Base-by-base conservation (phyloP, 2,888 invertebrate species). In the Leucophenga montana region DNA sequence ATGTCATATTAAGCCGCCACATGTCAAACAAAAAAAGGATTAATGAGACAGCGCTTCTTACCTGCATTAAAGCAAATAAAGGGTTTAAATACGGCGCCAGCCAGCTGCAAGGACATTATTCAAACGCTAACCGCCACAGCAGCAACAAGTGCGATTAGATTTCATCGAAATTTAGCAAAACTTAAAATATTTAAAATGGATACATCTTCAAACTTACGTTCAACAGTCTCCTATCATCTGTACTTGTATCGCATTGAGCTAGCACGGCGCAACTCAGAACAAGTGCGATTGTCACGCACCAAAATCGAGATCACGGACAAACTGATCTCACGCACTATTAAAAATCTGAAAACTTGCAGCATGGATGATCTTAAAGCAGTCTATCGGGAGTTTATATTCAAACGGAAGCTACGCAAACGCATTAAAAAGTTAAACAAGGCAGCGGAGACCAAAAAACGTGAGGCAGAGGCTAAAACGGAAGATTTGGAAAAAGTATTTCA, bases 241-340 rank as follows among this genome's bases (percentile, higher is more conserved):
- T 83, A 83, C 64, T 53, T 79, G 31, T 82, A 82, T 18, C 82
- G 83, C 9, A 71, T 70, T 46, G 83, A 84, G 46, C 48, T 81
- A 72, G 72, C 77, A 0, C 68, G 83, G 3, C 73, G 82, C 22
- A 78, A 84, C 71, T 75, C 77, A 14, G 82, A 74, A 0, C 75
- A 74, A 67, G 54, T 84, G 75, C 69, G 78, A 0, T 66, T 82
- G 1, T 83, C 81, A 18, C 70, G 74, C 39, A 78, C 78, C 4
- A 82, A 82, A 62, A 75, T 82, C 31, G 80, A 82, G 33, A 80
- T 82, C 48, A 84, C 85, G 13, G 85, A 84, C 44, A 77, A 80
- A 66, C 76, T 82, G 16, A 82, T 83, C 56, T 76, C 80, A 5
- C 68, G 71, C 13, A 84, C 85, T 1, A 76, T 82, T 27, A 69